A percentile compares a stretch with the other conserved stretches of the same genome.
Evolutionary conservation across 2,888 invertebrate genomes (phyloP).

Genomic region (Syrphus vitripennis): DNA sequence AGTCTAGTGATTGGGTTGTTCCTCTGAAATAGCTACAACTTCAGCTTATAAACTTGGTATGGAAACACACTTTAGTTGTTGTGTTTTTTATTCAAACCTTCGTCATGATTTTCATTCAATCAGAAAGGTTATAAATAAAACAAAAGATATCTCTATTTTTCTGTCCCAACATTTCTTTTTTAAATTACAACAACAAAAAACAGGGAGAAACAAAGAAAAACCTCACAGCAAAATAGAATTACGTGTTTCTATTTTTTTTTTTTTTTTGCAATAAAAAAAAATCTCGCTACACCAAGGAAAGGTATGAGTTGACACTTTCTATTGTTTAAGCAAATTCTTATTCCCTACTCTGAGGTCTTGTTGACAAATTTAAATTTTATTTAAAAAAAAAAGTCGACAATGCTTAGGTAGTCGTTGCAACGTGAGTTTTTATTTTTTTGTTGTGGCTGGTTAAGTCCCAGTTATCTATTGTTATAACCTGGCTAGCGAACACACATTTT

Average conservation of each 20-base stretch:
- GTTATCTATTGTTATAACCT: not conserved
- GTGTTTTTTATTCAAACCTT: not conserved
- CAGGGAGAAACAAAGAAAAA: not conserved
- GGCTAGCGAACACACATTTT: not conserved
- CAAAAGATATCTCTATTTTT: not conserved
- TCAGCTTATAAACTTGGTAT: not conserved
- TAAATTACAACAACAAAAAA: not conserved
- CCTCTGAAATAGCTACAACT: not conserved
- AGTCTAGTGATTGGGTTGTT: not conserved
- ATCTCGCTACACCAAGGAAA: not conserved
- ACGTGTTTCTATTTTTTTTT: not conserved
- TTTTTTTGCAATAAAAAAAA: not conserved
- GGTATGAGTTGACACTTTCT: constrained; percentile 1
- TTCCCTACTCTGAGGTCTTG: not conserved
- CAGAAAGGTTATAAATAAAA: not conserved
- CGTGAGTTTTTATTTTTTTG: not conserved
- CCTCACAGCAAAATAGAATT: not conserved
- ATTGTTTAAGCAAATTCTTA: not conserved
- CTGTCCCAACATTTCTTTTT: not conserved
- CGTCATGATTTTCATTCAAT: not conserved
- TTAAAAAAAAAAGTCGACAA: not conserved
- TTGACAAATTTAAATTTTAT: constrained; percentile 12
- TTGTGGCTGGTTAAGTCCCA: not conserved
- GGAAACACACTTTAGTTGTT: not conserved
- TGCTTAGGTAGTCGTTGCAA: not conserved